Percentiles rank a stretch among this genome's conserved stretches.
Evolutionary conservation across 2,888 invertebrate species (phyloP).

Genomic region (Melitaea athalia): DNA sequence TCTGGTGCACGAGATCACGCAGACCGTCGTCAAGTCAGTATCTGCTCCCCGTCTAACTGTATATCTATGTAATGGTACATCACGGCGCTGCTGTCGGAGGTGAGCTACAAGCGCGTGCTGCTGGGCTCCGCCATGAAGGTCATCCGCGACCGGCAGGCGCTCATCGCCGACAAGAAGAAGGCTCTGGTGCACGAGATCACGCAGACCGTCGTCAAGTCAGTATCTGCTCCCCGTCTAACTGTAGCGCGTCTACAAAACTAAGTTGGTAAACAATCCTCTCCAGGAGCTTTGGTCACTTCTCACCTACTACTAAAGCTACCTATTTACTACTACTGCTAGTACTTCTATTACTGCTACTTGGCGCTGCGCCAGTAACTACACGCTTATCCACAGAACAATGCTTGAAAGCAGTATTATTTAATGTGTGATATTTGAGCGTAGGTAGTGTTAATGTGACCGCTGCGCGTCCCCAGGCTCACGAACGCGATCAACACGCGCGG

Average conservation of each 20-base stretch:
- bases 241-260: no score
- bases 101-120: slow-evolving; percentile 88
- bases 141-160: slow-evolving; percentile 91
- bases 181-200: slow-evolving; percentile 93
- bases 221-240: slow-evolving; percentile 41
- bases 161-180: slow-evolving; percentile 93
- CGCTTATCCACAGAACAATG: no score
- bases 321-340: no score
- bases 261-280: no score
- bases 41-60: no score
- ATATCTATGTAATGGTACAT: no score
- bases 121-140: slow-evolving; percentile 90
- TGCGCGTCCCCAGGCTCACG: slow-evolving; percentile 81
- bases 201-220: slow-evolving; percentile 91
- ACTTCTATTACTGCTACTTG: no score
- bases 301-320: no score
- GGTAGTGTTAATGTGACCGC: neutral
- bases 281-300: no score
- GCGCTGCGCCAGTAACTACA: no score
- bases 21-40: slow-evolving; percentile 91
- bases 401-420: no score
- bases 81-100: slow-evolving; percentile 71
- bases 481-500: slow-evolving; percentile 92
- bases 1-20: slow-evolving; percentile 92
- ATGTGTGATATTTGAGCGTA: no score